A percentile compares a stretch with the other conserved stretches of the same genome.
Evolutionary conservation across 2,797 vertebrate genomes (phyloP).

Genomic region (Harpagifer antarcticus): DNA sequence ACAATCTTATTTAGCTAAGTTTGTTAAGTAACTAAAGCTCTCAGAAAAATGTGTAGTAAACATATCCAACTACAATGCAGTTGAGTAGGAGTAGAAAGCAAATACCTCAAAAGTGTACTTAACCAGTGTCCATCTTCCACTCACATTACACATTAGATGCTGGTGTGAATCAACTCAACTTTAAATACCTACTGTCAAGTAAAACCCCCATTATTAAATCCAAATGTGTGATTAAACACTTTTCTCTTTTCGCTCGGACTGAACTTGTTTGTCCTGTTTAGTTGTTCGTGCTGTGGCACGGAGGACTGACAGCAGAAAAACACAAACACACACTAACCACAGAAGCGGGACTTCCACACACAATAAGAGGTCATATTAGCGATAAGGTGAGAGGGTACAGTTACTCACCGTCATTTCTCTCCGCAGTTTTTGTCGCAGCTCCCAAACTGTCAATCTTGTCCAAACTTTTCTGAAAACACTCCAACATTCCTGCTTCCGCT

Average conservation of each 20-base stretch:
- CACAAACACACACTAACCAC: neutral
- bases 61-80: neutral
- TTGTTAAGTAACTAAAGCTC: neutral
- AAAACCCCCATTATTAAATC: neutral
- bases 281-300: conserved; percentile 36
- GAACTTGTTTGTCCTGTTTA: conserved; percentile 31
- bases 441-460: conserved; percentile 54
- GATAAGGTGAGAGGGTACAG: neutral
- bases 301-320: conserved; percentile 33
- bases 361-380: accelerated
- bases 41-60: neutral
- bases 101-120: neutral
- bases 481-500: conserved; percentile 81
- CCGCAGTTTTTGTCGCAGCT: conserved; percentile 30
- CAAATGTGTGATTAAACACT: neutral
- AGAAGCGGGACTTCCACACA: neutral
- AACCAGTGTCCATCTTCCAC: neutral
- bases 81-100: neutral
- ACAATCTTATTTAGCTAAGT: neutral
- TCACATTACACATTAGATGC: neutral
- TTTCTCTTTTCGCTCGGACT: neutral
- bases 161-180: neutral
- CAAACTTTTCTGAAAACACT: conserved; percentile 70
- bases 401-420: conserved; percentile 70
- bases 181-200: neutral